Evolutionary conservation across 2,888 invertebrate species (phyloP).

Genomic region (Hirtodrosophila duncani): DNA sequence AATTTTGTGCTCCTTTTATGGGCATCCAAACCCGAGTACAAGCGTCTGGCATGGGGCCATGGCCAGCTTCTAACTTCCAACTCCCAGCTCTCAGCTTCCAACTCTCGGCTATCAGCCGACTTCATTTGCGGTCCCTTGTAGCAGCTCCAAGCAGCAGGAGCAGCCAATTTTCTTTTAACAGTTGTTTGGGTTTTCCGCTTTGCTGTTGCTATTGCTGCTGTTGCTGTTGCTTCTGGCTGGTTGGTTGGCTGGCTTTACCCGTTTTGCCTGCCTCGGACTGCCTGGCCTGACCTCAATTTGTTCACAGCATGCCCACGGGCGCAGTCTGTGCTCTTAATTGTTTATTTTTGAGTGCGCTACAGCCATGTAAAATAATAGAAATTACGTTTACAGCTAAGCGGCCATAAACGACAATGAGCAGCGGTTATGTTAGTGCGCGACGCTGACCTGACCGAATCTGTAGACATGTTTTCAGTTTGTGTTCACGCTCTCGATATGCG

Average conservation of each 20-base stretch:
- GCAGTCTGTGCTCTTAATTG: constrained; percentile 68
- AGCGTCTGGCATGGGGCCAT: constrained; percentile 62
- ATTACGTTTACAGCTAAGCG: constrained; percentile 64
- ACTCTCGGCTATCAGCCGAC: constrained; percentile 31
- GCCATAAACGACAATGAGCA: constrained; percentile 58
- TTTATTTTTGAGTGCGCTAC: constrained; percentile 56
- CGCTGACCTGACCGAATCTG: constrained; percentile 12
- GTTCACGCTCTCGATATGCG: too few species aligned
- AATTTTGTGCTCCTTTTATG: constrained; percentile 70
- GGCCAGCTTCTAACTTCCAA: constrained; percentile 35
- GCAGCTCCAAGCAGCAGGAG: constrained; percentile 45
- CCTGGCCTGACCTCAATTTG: constrained; percentile 63
- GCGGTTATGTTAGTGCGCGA: constrained; percentile 41
- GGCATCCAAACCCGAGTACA: constrained; percentile 60
- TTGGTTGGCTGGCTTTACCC: too few species aligned
- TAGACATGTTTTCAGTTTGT: too few species aligned
- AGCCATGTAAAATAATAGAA: constrained; percentile 57
- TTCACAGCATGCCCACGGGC: constrained; percentile 66
- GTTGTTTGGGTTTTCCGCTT: constrained; percentile 52
- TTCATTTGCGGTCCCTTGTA: constrained; percentile 65
- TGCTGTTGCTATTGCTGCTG: constrained; percentile 10
- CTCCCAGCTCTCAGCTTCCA: constrained; percentile 47
- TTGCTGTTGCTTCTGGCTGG: constrained; percentile 12
- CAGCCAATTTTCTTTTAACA: constrained; percentile 72
- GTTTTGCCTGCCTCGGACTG: constrained; percentile 19